Evolutionary conservation across 1,140 invertebrate genomes (phyloP), one percentile per base, ranked within the genome.

Genomic region (Argopecten irradians): DNA sequence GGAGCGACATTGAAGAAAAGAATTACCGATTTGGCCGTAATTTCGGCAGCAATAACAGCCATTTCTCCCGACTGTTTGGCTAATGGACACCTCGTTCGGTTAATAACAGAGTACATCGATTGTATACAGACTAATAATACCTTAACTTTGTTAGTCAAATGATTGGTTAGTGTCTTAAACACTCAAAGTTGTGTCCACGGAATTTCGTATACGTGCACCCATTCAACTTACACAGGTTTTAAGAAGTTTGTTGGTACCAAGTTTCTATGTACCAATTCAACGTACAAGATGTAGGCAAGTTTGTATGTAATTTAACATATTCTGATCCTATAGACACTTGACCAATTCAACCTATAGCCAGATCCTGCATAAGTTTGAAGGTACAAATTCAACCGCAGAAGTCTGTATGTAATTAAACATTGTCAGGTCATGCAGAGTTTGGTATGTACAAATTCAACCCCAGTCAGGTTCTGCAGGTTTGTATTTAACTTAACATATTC

Each of bases 11-110:
- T 71, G 55, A 71, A n/a, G 28, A 71, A 71, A 71, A 71, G 55
- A 71, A n/a, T 5, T 71, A 71, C 55, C 55, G 55, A 71, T 71
- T 71, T 71, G 55, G n/a, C 55, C n/a, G 55, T 71, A 71, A 71
- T 71, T 71, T 71, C 22, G 55, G 19, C 55, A 28, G 55, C 55
- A 71, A 71, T 71, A 71, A 71, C 22, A 71, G 55, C 55, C 28
- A n/a, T 71, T 71, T 71, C n/a, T 28, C 55, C n/a, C n/a, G 0
- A n/a, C n/a, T 28, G 55, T 71, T 71, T 71, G 55, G 55, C n/a
- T 71, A 71, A 71, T 71, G n/a, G 55, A 71, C 55, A 71, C 55
- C 55, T 71, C 55, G 55, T 71, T 71, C 1, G 55, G 1, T 71
- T 8, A 28, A 71, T 71, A 28, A n/a, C 55, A 71, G n/a, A 71